Base-by-base conservation (phyloP, 2,113 vertebrate genomes). In the Ictidomys tridecemlineatus region DNA sequence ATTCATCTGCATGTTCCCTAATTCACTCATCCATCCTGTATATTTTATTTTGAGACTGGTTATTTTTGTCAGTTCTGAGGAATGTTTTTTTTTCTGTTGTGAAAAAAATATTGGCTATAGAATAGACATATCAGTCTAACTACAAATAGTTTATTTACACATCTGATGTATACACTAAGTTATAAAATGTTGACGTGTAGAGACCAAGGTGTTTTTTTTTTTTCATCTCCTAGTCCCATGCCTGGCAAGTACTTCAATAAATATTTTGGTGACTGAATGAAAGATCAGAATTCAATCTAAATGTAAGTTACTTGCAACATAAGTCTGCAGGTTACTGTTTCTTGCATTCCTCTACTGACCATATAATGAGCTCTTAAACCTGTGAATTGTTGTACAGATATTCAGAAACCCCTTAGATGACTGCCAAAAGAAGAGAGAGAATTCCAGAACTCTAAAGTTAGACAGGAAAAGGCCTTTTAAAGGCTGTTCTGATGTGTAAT, bases 21-120 rank as follows among this genome's bases (percentile, higher is more conserved):
- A 84, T 79, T 96, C 48, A 61, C 58, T 91, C 70, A 85, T 84
- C 92, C 70, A 84, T 80, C 86, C 17, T 74, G 34, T 22, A 18
- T 32, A 58, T 69, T 95, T 95, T 72, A 96, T 96, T 97, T 95
- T 85, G 53, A 97, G 39, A 89, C 51, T 94, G 3, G 18, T 91
- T 95, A 83, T 74, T 95, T 97, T 51, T 91, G 51, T 95, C 72
- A 78, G 5, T 95, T 96, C 42, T 63, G 48, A 96, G 83, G 82
- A 93, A 93, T 24, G 10, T 58, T 22, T 58, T 58, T 94, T 94
- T 80, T 86, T 63, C 12, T 34, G 37, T 53, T 82, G 91, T 87
- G 17, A 11, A 26, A 26, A 72, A 45, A 56, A 32, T 48, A 34
- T 74, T 82, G 89, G 53, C 39, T 93, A 20, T 79, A 74, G 42